Evolutionary conservation across 2,797 vertebrate genomes (phyloP), one percentile per base, ranked within the genome.

Genomic region (Enteromius anoplus): DNA sequence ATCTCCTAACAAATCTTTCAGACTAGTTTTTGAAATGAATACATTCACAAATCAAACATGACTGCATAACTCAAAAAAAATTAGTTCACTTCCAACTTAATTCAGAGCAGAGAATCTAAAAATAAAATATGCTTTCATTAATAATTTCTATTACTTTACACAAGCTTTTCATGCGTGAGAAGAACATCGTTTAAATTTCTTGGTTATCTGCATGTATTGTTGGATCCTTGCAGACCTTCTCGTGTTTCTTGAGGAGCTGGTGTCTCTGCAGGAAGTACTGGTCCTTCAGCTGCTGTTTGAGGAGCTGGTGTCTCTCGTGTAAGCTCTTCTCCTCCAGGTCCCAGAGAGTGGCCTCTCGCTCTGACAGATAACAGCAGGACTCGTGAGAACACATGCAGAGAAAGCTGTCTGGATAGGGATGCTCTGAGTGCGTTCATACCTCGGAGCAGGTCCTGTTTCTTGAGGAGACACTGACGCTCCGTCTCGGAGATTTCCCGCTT

Each of bases 251-350:
- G 23, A 99, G 89, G 55, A 99, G 93, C 81, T 98, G 97, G 0
- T 99, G 98, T 86, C 98, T 95, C 93, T 99, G 97, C 29, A 98
- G 95, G 92, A 99, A 99, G 92, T 97, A 98, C 89, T 97, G 96
- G 77, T 99, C 98, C 87, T 99, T 99, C 15, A 99, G 92, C 91
- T 99, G 98, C 93, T 99, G 98, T 90, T 99, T 99, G 80, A 96
- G 29, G 0, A 98, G 91, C 93, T 99, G 98, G 86, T 98, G 97
- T 51, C 90, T 93, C 93, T 99, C 97, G 21, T 97, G 95, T 5
- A 97, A 91, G 82, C 96, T 96, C 82, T 91, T 97, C 92, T 99
- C 97, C 84, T 99, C 97, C 62, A 98, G 92, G 19, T 98, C 97
- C 98, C 98, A 99, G 34, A 98, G 91, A 0, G 92, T 93, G 0